Evolutionary conservation across 2,888 invertebrate genomes (phyloP).

Genomic region (Dimorphilus gyrociliatus): DNA sequence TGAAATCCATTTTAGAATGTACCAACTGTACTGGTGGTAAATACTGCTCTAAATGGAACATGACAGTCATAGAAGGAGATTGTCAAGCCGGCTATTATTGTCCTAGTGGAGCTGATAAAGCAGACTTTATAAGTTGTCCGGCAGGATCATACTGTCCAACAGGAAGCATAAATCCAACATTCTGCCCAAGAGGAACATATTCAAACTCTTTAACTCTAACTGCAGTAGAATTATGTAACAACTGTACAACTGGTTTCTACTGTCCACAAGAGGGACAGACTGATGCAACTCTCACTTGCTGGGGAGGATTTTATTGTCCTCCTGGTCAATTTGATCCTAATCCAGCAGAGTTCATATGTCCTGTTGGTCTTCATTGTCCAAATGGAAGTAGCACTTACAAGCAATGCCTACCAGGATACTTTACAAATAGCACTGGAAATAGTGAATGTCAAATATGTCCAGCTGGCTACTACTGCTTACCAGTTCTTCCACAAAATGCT

Average conservation of each 20-base stretch:
- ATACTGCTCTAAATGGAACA: constrained; percentile 26
- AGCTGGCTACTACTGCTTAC: constrained; percentile 27
- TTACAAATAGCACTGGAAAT: constrained; percentile 23
- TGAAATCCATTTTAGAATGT: constrained; percentile 19
- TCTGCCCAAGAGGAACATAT: constrained; percentile 26
- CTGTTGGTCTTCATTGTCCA: constrained; percentile 26
- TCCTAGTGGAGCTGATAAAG: constrained; percentile 17
- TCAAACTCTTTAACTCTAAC: constrained; percentile 19
- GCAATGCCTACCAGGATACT: constrained; percentile 24
- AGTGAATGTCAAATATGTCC: constrained; percentile 22
- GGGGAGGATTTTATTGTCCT: constrained; percentile 33
- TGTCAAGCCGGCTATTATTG: constrained; percentile 32
- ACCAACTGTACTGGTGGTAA: constrained; percentile 24
- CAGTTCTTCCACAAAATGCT: constrained; percentile 22
- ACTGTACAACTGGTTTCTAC: constrained; percentile 28
- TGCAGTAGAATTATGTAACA: constrained; percentile 17
- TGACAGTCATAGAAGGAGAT: constrained; percentile 18
- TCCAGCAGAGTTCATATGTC: constrained; percentile 22
- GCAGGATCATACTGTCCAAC: constrained; percentile 23
- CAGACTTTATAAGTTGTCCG: constrained; percentile 20
- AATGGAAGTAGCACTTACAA: constrained; percentile 27
- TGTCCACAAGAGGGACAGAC: constrained; percentile 35
- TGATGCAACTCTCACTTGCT: constrained; percentile 16
- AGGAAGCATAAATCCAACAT: constrained; percentile 16
- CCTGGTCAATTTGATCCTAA: constrained; percentile 20